Base-by-base conservation (phyloP, 2,113 vertebrate genomes). In the Leucosticte australis region DNA sequence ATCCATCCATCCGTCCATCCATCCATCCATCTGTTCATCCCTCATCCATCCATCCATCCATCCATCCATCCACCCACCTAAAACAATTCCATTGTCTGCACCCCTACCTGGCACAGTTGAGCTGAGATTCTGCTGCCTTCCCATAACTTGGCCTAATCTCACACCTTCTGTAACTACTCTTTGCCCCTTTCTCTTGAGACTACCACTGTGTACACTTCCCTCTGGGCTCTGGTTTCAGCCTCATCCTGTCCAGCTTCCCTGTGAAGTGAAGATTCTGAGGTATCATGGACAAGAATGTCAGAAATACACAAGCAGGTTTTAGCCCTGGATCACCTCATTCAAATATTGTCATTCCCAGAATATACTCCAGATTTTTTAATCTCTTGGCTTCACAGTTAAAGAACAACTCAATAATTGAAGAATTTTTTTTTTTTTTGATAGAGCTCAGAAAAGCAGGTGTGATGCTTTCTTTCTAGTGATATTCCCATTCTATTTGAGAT, bases 51-150 rank as follows among this genome's bases (percentile, higher is more conserved):
- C 39, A 56, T 52, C 26, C 23, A 21, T n/a, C 12, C 0, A 41
- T 49, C 53, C n/a, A 37, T 15, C n/a, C n/a, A 37, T 12, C 24
- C 67, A 37, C 7, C 14, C 49, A 41, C 6, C 52, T 4, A 3
- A 17, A 27, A 42, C 1, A 5, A 16, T 55, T 15, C 30, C 31
- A 8, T 28, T 50, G 6, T 26, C 49, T 59, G 15, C 44, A 50
- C 3, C 7, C 9, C 6, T 23, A 4, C 4, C 3, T 15, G 13
- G 6, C 15, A 8, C 3, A 76, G 17, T 1, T 39, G 9, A 77
- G 7, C 17, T 81, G 37, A 39, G 57, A 28, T 35, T 50, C 56
- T 57, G 2, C 44, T 73, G 23, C 37, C 37, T 50, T 71, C 10
- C 3, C 12, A 10, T 5, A 27, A 15, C 4, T 5, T 27, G 4